These are phyloP conservation scores for Anaspis maculata DNA, from an alignment of 2,888 invertebrate genomes.

Conservation along the genomic window DNA sequence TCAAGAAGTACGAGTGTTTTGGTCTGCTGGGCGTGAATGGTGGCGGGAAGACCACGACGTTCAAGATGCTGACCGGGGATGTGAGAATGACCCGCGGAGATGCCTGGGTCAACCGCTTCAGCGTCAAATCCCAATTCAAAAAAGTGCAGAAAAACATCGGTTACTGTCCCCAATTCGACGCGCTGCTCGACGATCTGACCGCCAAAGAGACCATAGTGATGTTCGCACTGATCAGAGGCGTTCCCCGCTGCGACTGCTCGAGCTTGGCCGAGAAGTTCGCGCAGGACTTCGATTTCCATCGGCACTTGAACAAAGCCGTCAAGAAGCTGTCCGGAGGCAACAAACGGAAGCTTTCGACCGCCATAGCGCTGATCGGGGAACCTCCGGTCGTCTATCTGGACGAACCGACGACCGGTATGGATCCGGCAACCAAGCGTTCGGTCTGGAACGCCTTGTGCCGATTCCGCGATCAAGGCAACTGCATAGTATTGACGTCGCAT, in stretches of 20 bases:
- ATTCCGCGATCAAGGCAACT: conserved; percentile 61
- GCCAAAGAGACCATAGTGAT: conserved; percentile 47
- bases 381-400: conserved; percentile 43
- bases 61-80: conserved; percentile 86
- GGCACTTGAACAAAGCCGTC: conserved; percentile 36
- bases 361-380: conserved; percentile 44
- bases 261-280: conserved; percentile 36
- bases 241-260: conserved; percentile 31
- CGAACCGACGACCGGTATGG: conserved; percentile 49
- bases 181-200: conserved; percentile 47
- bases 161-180: conserved; percentile 53
- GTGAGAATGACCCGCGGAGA: conserved; percentile 61
- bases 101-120: conserved; percentile 51
- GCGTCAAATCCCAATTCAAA: conserved; percentile 45
- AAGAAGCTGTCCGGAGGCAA: conserved; percentile 42
- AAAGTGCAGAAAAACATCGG: conserved; percentile 49
- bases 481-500: conserved; percentile 75
- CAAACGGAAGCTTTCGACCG: conserved; percentile 45
- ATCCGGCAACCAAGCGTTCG: conserved; percentile 70
- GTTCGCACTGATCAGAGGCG: conserved; percentile 45
- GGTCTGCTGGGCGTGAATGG: conserved; percentile 79
- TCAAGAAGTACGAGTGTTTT: conserved; percentile 69
- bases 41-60: conserved; percentile 82
- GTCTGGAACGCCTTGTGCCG: conserved; percentile 70
- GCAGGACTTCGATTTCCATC: conserved; percentile 39